phyloP scores from a whole-genome alignment of 1,140 invertebrate species.

The Stegodyphus dumicola region DNA sequence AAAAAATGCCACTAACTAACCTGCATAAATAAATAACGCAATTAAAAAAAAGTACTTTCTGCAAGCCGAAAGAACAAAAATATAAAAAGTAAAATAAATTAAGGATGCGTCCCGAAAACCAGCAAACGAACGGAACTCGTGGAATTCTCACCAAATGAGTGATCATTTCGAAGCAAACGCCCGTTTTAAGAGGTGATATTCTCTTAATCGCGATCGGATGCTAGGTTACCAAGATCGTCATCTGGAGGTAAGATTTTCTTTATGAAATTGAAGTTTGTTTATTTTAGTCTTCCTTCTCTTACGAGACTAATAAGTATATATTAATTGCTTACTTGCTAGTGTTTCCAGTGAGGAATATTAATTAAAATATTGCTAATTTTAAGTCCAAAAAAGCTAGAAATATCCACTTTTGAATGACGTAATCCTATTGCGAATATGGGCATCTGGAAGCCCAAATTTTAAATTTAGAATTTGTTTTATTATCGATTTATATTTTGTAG shows the following conservation, averaged over 20 bases:
- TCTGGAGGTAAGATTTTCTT: background rate
- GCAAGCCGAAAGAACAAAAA: background rate
- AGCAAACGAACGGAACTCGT: slow-evolving; percentile 23
- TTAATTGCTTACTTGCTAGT: no score
- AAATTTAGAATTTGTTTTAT: no score
- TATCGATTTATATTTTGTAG: no score
- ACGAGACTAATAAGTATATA: no score
- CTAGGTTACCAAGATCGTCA: background rate
- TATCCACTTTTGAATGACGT: no score
- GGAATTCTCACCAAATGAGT: slow-evolving; percentile 34
- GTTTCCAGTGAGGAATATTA: no score
- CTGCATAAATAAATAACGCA: background rate
- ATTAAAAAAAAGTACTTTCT: background rate
- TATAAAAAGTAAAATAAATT: slow-evolving; percentile 31
- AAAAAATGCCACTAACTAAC: background rate
- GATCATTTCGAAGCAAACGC: background rate
- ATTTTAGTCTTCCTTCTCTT: no score
- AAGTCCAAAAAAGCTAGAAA: no score
- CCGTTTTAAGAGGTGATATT: background rate
- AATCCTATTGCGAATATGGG: no score
- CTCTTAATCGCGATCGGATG: background rate
- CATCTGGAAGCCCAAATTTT: no score
- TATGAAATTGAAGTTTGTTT: no score
- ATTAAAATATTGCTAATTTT: no score
- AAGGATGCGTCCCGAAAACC: slow-evolving; percentile 21